Base-by-base conservation (phyloP, 1,140 invertebrate species). In the Eciton burchellii region DNA sequence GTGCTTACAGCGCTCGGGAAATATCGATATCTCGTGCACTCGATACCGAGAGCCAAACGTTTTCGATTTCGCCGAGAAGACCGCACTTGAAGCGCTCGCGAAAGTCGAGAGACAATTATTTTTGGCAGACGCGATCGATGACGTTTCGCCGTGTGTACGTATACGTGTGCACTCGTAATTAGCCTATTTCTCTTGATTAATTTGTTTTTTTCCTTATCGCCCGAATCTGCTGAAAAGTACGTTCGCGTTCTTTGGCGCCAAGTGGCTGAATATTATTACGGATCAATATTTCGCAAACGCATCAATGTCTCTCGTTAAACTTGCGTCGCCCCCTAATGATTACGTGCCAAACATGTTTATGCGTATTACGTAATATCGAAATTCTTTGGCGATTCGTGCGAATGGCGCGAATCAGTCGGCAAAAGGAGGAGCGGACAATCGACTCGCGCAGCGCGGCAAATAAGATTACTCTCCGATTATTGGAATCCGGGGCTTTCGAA, bases 381-480 rank as follows among this genome's bases (percentile, higher is more conserved):
- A 70, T 45, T 77, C 62, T 35, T 35, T 56, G 12, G 60, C 9
- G 73, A 66, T 77, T 52, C 73, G 63, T 56, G 63, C 47, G 24
- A 54, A 79, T 79, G 35, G 52, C 35, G 74, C 68, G 56, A 79
- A 79, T 12, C 21, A 49, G n/a, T 35, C 54, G 47, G 62, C 16
- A 29, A 43, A 52, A 77, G 24, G 14, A 49, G 26, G 5, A 65
- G 43, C 3, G n/a, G 8, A 56, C 63, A 35, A 62, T 41, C 21
- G 62, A 57, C 49, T 41, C 0, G 29, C 0, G 29, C 14, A 41
- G 19, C 49, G 52, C 21, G 21, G 70, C 35, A 79, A 79, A 79
- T 79, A 79, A 79, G 74, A 79, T 79, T 56, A 77, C 43, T 79
- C 41, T 41, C 26, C 26, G 19, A 59, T 4, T 68, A 41, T 66